Evolutionary conservation across 2,797 vertebrate species (phyloP).

Genomic region (Sphenopsis melanotis): DNA sequence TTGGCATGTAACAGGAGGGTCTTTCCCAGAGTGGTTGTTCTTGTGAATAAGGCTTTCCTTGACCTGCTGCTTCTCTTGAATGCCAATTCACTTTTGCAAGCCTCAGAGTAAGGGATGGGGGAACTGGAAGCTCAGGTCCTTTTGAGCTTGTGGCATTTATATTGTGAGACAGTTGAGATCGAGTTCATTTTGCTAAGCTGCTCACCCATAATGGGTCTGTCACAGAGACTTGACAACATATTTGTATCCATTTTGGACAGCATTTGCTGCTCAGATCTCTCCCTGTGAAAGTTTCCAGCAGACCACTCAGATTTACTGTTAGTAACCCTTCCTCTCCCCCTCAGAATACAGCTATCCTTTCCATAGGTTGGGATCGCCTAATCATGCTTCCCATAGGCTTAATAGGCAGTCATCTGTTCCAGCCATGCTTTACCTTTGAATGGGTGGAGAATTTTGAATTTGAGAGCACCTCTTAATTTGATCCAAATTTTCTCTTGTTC

Average conservation of each 20-base stretch:
- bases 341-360: background rate
- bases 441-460: background rate
- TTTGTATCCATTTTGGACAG: constrained; percentile 36
- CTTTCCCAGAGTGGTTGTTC: background rate
- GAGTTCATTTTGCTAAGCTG: constrained; percentile 38
- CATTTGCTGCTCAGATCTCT: background rate
- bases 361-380: background rate
- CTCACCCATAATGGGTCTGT: constrained; percentile 31
- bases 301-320: background rate
- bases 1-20: background rate
- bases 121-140: background rate
- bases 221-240: background rate
- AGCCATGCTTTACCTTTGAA: background rate
- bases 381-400: background rate
- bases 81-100: background rate
- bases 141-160: background rate
- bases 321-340: background rate
- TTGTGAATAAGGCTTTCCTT: background rate
- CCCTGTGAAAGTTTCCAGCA: background rate
- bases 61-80: background rate
- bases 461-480: background rate
- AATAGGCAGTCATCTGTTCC: background rate
- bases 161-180: background rate
- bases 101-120: background rate
- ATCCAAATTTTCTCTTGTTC: background rate